Percentiles rank a stretch among this genome's conserved stretches.
Evolutionary conservation across 2,797 vertebrate genomes (phyloP).

Genomic region (Todus mexicanus): DNA sequence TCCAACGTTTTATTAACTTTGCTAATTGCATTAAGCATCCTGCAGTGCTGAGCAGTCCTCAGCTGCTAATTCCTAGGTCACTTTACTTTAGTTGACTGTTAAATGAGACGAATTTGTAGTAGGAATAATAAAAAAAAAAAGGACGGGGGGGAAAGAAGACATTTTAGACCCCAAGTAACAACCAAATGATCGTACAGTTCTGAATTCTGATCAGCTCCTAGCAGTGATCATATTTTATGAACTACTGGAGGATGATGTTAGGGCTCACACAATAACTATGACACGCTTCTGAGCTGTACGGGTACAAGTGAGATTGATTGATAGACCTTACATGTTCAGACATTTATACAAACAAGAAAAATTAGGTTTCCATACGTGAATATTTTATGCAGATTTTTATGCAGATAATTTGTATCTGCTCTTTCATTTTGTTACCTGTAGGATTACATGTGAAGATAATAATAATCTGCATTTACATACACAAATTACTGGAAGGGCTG

Average conservation of each 20-base stretch:
- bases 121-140: neutral
- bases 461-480: slow-evolving; percentile 54
- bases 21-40: slow-evolving; percentile 45
- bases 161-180: neutral
- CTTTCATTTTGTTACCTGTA: slow-evolving; percentile 47
- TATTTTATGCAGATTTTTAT: slow-evolving; percentile 34
- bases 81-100: neutral
- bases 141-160: neutral
- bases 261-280: neutral
- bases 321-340: neutral
- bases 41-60: neutral
- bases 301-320: slow-evolving; percentile 9
- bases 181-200: neutral
- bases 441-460: slow-evolving; percentile 17
- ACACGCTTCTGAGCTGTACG: neutral
- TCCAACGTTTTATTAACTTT: slow-evolving; percentile 40
- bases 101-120: neutral
- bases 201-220: neutral
- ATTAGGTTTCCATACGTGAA: neutral
- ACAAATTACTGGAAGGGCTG: slow-evolving; percentile 46
- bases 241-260: neutral
- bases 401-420: slow-evolving; percentile 41
- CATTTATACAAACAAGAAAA: slow-evolving; percentile 3
- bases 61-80: slow-evolving; percentile 1
- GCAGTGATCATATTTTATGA: neutral